Conservation (phyloP, 2,113 vertebrate species). For the Seriola rivoliana region DNA sequence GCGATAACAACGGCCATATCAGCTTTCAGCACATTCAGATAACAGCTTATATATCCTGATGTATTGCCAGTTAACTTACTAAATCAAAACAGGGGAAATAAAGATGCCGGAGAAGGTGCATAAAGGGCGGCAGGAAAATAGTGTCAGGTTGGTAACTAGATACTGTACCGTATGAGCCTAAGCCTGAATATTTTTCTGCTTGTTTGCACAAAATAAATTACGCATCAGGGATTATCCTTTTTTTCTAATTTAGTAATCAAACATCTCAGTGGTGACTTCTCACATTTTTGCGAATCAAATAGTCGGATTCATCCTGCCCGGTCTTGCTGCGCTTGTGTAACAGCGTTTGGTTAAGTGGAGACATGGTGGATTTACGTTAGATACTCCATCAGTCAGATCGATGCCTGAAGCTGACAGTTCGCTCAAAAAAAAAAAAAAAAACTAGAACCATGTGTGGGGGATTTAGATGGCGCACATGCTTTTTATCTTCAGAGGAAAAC, state of each 20-base stretch:
- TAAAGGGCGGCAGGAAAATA: neutral
- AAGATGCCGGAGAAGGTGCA: neutral
- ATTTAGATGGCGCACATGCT: conserved; percentile 71
- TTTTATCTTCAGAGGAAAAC: conserved; percentile 63
- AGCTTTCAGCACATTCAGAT: conserved; percentile 40
- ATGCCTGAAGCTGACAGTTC: conserved; percentile 64
- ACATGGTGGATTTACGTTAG: conserved; percentile 61
- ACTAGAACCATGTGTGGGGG: conserved; percentile 77
- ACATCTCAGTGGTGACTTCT: conserved; percentile 18
- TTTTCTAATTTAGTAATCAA: conserved; percentile 29
- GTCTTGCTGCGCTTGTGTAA: conserved; percentile 69
- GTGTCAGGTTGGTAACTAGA: conserved; percentile 7
- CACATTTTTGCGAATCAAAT: conserved; percentile 6
- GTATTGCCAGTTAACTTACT: neutral
- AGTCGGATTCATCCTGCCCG: conserved; percentile 27
- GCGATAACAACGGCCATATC: conserved; percentile 48
- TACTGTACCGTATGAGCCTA: neutral
- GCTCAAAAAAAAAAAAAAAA: conserved; percentile 34
- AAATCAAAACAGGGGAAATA: conserved; percentile 13
- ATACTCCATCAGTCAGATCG: conserved; percentile 59
- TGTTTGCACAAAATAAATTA: neutral
- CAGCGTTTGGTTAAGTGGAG: conserved; percentile 42
- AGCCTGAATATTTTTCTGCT: neutral
- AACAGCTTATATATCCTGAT: conserved; percentile 19
- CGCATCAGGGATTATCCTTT: conserved; percentile 8